Evolutionary conservation across 2,888 invertebrate genomes (phyloP), one percentile per base, ranked within the genome.

Genomic region (Amphipyra berbera): DNA sequence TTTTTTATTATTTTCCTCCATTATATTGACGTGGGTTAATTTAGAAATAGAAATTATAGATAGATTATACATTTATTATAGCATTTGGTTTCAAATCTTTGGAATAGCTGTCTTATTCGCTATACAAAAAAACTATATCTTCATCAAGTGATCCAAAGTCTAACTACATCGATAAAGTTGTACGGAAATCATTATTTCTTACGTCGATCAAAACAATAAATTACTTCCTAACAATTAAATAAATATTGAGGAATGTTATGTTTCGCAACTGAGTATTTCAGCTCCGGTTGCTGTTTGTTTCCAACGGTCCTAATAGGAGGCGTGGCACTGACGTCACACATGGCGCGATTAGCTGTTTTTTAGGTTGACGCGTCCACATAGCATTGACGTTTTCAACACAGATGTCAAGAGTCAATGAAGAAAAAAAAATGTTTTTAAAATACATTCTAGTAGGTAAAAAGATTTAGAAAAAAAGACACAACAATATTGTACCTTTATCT

Each of bases 241-340:
- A 70, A 1, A 37, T 37, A 37, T 37, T n/a, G n/a, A n/a, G n/a
- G 6, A 12, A 7, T 37, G 7, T 35, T 35, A 35, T 35, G 9
- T 45, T 44, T 48, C 49, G 37, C 65, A 41, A 15, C 6, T 27
- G 40, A 21, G 21, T 21, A 37, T 21, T n/a, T 49, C 42, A 46
- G 47, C 38, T 52, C 44, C 10, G 49, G 54, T 73, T 49, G 27
- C 55, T 69, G 63, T 61, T 64, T 62, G 70, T 63, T 70, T 68
- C 50, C 48, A 60, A 68, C 61, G 61, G 62, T 46, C 57, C 66
- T 79, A 74, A 76, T 61, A 58, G 85, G 80, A 84, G 89, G 89
- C 84, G 89, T 85, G 89, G 84, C 81, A 45, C 73, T 68, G 48
- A 83, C 88, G 89, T 88, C 88, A 88, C 72, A 68, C 58, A 54